Base-by-base conservation (phyloP, 2,888 invertebrate species). In the Drosophila neotestacea region DNA sequence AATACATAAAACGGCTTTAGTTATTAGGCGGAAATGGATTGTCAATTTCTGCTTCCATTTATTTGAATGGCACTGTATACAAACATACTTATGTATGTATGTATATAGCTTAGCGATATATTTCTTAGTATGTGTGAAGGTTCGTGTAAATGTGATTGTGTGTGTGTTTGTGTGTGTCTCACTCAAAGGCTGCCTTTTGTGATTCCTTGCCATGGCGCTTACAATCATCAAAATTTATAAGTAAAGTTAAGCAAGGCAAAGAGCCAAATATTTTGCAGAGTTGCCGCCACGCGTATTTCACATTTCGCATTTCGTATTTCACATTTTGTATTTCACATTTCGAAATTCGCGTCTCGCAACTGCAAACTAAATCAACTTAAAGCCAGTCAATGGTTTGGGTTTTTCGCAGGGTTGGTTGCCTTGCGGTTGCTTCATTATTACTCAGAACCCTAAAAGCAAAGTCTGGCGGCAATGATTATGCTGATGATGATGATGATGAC, bases 171-270 rank as follows among this genome's bases (percentile, higher is more conserved):
- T 51, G 34, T 59, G 58, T 42, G 32, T 47, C 13, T 38, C 47
- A 50, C 22, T 52, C 28, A 46, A 73, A 60, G 39, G 51, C 47
- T 42, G 73, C 67, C 56, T 50, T 64, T 79, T 79, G 81, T 72
- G 64, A 70, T 65, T 54, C 58, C 61, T 58, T 48, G 46, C 65
- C 46, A 38, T 39, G 28, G 30, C 52, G 56, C 52, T 46, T 55
- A 67, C 81, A 81, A 83, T 85, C 85, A 85, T 81, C 77, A 70
- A 81, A 85, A 85, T 85, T 87, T 81, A 85, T 85, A 87, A 77
- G 88, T 64, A 83, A 85, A 87, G 81, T 85, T 87, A 67, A 67
- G 81, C 70, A 73, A 62, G 77, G 81, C 74, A 72, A 85, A 38
- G 46, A 77, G 72, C 83, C 73, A 84, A 86, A 85, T 85, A 85